Base-by-base conservation (phyloP, 2,113 vertebrate species). In the Micronisus gabar region DNA sequence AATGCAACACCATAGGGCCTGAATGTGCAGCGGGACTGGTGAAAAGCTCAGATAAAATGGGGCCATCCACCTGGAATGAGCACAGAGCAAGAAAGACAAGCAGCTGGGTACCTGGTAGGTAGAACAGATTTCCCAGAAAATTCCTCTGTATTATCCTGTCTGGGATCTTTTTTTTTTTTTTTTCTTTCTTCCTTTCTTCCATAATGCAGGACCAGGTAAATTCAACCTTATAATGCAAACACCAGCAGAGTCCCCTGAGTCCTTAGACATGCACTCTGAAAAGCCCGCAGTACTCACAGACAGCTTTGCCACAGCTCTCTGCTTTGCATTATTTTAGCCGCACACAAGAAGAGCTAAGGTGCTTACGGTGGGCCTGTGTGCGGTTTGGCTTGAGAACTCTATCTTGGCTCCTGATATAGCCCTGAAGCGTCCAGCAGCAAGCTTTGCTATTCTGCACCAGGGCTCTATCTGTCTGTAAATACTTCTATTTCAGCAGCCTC, bases 381-480 rank as follows among this genome's bases (percentile, higher is more conserved):
- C 5, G 53, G 10, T 65, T 80, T 90, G 83, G 26, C 53, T 83
- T 82, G 82, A 97, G 82, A 95, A 86, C 66, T 90, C 48, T 36
- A 6, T 93, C 82, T 72, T 72, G 76, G 43, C 41, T 86, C 38
- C 63, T 70, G 48, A 68, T 48, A 25, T 1, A 78, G 47, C 76
- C 76, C 92, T 65, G 43, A 53, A 87, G 72, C 21, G 9, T 52
- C 66, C 38, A 43, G 75, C 79, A 81, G 52, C 21, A n/a, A 94
- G 90, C 81, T 97, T 96, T 86, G 73, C 79, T 92, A 23, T 97
- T 96, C 87, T 89, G 50, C 50, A 71, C 91, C 59, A 97, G 85
- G 72, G 81, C 91, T 96, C 81, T 48, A 13, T 91, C 95, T 90
- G 59, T 94, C 81, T 92, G 93, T 90, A 97, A 97, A 95, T 93